phyloP scores from a whole-genome alignment of 2,888 invertebrate genomes.

The Himalopsyche tibetana region DNA sequence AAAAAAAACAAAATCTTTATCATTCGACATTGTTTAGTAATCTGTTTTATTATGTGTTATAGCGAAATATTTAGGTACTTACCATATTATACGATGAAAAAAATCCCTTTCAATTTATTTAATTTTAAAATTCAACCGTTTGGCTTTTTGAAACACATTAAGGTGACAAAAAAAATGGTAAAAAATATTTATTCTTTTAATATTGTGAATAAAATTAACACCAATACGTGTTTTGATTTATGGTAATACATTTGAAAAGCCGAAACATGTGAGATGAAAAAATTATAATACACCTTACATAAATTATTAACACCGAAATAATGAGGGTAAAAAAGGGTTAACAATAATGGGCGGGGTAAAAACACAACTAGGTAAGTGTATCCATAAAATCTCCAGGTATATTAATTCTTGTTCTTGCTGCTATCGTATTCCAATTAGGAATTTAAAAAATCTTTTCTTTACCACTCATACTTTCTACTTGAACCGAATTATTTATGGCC shows the following conservation, averaged over 20 bases:
- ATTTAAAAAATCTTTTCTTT: neutral
- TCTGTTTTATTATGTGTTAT: no score
- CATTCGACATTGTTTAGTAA: no score
- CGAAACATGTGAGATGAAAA: neutral
- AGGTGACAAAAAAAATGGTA: no score
- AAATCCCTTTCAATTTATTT: no score
- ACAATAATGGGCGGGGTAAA: conserved; percentile 24
- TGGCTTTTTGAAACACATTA: no score
- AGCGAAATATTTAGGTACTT: no score
- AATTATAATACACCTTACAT: conserved; percentile 3
- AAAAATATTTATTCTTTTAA: neutral
- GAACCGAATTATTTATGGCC: no score
- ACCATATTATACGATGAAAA: no score
- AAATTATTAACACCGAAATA: conserved; percentile 18
- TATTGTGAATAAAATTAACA: neutral
- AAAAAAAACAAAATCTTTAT: no score
- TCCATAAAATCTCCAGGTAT: neutral
- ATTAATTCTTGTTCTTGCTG: conserved; percentile 3
- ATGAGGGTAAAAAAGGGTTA: conserved; percentile 29
- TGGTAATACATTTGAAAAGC: neutral
- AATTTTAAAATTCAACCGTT: no score
- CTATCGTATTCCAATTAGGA: neutral
- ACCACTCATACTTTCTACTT: no score
- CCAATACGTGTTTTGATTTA: conserved; percentile 31
- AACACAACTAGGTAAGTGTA: neutral